Base-by-base conservation (phyloP, 2,888 invertebrate species). In the Criorhina ranunculi region DNA sequence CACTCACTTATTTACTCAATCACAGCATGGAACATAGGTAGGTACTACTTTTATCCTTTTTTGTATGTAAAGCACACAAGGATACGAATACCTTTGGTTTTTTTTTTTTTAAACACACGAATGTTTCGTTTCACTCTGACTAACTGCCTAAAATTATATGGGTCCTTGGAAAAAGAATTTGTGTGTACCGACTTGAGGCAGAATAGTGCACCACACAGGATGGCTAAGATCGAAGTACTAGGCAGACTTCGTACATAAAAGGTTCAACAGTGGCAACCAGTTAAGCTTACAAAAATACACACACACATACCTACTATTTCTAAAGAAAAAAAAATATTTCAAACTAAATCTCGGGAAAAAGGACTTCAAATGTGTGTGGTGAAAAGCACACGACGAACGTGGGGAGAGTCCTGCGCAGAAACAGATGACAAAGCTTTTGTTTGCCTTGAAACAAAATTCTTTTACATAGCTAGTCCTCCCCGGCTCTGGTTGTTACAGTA, bases 151-250 rank as follows among this genome's bases (percentile, higher is more conserved):
- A 46, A n/a, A 11, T 6, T 11, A 19, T 33, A 11, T 40, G 17
- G 15, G 44, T 33, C 29, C 29, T 59, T 40, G 29, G 4, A 24
- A 24, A 24, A 24, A 49, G 57, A 33, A 19, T 29, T n/a, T n/a
- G n/a, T n/a, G n/a, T 37, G 19, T 19, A 33, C 72, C 35, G 62
- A 59, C 12, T 57, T 67, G 67, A 60, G 62, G 55, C 67, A 76
- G 87, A 87, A 89, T 87, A 88, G 89, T 89, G 88, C 88, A 89
- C 88, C 88, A 88, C 89, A 89, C 89, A 88, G 91, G 90, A 90
- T 90, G 91, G 91, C 91, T 89, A 90, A 89, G 89, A 89, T 89
- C 90, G 90, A 90, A 90, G 89, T 88, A 91, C 91, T 91, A 91
- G 89, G 73, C 69, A 69, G 24, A 49, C 35, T 24, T 11, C 53